phyloP scores from a whole-genome alignment of 2,113 vertebrate genomes.

The Donacobius atricapilla region DNA sequence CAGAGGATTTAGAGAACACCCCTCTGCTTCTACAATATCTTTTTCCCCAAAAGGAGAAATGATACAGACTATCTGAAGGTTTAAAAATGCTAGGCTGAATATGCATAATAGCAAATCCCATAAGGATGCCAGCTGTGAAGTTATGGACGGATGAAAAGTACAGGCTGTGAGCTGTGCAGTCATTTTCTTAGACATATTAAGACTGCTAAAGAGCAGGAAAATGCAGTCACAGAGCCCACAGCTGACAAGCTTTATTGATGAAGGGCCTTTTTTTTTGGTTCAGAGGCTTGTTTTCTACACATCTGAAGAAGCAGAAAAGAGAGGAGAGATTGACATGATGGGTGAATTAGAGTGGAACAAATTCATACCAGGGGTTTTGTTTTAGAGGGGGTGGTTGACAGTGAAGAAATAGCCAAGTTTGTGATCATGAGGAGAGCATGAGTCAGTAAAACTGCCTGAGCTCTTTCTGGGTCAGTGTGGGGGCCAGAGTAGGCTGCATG shows the following conservation, averaged over 20 bases:
- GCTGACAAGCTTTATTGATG: slow-evolving; percentile 6
- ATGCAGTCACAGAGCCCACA: not conserved
- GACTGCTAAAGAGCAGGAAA: slow-evolving; percentile 22
- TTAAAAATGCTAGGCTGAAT: not conserved
- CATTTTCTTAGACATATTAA: slow-evolving; percentile 17
- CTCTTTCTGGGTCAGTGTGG: not conserved
- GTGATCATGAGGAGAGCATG: not conserved
- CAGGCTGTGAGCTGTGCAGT: not conserved
- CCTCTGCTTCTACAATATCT: not conserved
- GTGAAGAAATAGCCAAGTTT: not conserved
- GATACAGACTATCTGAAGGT: not conserved
- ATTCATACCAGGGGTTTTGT: not conserved
- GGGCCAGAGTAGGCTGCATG: not conserved
- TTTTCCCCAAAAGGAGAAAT: not conserved
- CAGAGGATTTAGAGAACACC: not conserved
- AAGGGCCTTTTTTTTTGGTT: not conserved
- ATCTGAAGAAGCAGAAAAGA: not conserved
- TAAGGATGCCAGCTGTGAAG: slow-evolving; percentile 22
- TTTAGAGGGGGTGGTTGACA: not conserved
- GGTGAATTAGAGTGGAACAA: not conserved
- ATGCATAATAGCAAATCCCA: not conserved
- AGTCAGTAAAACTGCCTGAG: not conserved
- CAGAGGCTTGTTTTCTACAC: not conserved
- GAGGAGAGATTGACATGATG: not conserved
- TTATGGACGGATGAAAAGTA: slow-evolving; percentile 28